Evolutionary conservation across 2,113 vertebrate species (phyloP).

Genomic region (Brachionichthys hirsutus): DNA sequence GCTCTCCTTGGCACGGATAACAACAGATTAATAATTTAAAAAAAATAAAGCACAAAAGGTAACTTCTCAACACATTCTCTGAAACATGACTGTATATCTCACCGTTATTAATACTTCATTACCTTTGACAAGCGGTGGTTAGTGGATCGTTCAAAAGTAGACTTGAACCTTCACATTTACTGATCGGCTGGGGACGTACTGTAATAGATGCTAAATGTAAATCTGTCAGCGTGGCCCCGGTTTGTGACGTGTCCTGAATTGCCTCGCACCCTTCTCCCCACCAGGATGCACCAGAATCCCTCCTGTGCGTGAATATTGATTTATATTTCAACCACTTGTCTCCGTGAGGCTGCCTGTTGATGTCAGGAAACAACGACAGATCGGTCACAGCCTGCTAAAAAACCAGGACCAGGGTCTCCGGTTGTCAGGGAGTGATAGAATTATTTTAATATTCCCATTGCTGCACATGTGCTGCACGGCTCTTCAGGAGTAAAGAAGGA

Average conservation of each 20-base stretch:
- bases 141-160: slow-evolving; percentile 1
- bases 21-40: too few relatives aligned
- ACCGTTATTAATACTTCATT: too few relatives aligned
- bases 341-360: slow-evolving; percentile 16
- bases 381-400: slow-evolving; percentile 37
- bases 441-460: too few relatives aligned
- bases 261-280: slow-evolving; percentile 28
- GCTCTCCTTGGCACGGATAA: too few relatives aligned
- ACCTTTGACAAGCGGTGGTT: too few relatives aligned
- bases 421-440: slow-evolving; percentile 72
- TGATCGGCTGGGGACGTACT: slow-evolving; percentile 3
- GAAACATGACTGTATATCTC: too few relatives aligned
- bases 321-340: slow-evolving; percentile 29
- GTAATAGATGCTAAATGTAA: slow-evolving; percentile 42
- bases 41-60: too few relatives aligned
- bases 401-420: slow-evolving; percentile 28
- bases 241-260: slow-evolving; percentile 42
- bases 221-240: slow-evolving; percentile 22
- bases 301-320: slow-evolving; percentile 37
- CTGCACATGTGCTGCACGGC: slow-evolving; percentile 60
- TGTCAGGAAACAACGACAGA: slow-evolving; percentile 26
- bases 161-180: slow-evolving; percentile 1
- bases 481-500: slow-evolving; percentile 47
- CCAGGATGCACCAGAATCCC: slow-evolving; percentile 5
- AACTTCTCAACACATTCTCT: too few relatives aligned